phyloP scores from a whole-genome alignment of 2,797 vertebrate species.

The Euphonia xanthogaster region DNA sequence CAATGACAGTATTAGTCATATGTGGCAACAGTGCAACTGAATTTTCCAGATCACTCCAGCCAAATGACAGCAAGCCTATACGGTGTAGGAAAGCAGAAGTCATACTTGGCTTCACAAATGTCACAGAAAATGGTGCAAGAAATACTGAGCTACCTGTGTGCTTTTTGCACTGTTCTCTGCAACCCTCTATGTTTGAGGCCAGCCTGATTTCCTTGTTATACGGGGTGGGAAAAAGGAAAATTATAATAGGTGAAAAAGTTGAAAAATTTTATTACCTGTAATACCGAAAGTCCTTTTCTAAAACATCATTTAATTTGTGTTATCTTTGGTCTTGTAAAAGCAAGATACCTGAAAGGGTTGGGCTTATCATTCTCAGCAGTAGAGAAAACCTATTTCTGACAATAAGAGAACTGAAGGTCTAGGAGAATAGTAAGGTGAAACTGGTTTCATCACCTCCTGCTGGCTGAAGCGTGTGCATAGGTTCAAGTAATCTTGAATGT shows the following conservation, averaged over 20 bases:
- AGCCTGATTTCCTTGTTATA: background rate
- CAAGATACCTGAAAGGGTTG: background rate
- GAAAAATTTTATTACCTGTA: background rate
- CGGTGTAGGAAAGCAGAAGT: background rate
- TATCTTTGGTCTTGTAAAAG: background rate
- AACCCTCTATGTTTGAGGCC: background rate
- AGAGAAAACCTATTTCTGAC: background rate
- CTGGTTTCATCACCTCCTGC: background rate
- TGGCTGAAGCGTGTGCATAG: background rate
- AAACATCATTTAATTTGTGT: background rate
- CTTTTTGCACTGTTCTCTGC: background rate
- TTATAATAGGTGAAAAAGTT: background rate
- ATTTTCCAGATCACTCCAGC: background rate
- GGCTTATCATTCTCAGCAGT: background rate
- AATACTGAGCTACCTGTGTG: background rate
- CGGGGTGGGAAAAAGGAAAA: background rate
- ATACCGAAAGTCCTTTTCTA: background rate
- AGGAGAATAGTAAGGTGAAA: background rate
- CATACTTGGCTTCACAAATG: background rate
- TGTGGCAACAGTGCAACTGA: background rate
- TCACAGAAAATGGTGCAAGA: background rate
- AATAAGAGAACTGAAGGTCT: background rate
- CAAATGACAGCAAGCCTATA: background rate
- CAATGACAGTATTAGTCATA: background rate
- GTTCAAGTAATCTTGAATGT: background rate